Base-by-base conservation (phyloP, 2,888 invertebrate genomes). In the Iselma pallidipennis region DNA sequence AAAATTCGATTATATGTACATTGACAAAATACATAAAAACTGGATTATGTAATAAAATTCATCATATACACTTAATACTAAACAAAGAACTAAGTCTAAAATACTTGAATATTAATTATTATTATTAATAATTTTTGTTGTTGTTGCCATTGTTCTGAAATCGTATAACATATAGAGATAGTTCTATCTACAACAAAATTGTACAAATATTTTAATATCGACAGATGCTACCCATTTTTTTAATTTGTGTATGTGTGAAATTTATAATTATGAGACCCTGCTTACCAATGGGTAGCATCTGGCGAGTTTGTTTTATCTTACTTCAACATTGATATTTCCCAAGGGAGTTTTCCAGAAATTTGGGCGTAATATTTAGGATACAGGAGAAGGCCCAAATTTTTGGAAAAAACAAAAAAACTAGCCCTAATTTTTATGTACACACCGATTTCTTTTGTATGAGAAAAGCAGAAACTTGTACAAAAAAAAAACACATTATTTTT, bases 181-280 rank as follows among this genome's bases (percentile, higher is more conserved):
- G 61, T 52, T 66, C 72, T 77, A 78, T 78, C 78, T 78, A 79
- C 78, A 75, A 68, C 66, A 74, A 67, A n/a, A 71, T 66, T 71
- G 65, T 76, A 76, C 72, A 74, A 62, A 58, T n/a, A n/a, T n/a
- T n/a, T n/a, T 19, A 42, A 19, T 42, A 74, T 79, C 74, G 72
- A 68, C 75, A 76, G 73, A 71, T 74, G 80, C 77, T 81, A 78
- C 65, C 72, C 79, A 80, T 75, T 77, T 76, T 42, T 42, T 19
- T 16, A n/a, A n/a, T n/a, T n/a, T n/a, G n/a, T n/a, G n/a, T n/a
- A n/a, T 42, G 42, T 42, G 42, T 76, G 78, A 76, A 76, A 80
- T 7, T 42, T 77, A 79, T 81, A 79, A 80, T 79, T 79, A 78
- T 80, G 78, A 78, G 81, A 82, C 82, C 82, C 82, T 82, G 82